These are phyloP conservation scores for Pangasius larnaudii DNA, from an alignment of 2,797 vertebrate species.

Conservation along the genomic window DNA sequence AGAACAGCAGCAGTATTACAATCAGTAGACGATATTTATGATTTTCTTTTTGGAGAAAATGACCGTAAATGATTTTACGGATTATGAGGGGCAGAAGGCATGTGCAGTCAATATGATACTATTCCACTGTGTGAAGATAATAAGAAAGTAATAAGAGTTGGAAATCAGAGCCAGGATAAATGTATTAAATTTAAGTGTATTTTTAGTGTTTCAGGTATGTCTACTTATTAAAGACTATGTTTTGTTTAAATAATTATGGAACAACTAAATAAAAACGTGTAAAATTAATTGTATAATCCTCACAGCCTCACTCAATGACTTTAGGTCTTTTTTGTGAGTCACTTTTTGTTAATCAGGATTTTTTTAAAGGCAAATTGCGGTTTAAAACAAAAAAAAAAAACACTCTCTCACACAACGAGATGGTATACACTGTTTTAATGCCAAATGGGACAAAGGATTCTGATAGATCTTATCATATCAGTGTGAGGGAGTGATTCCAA, in stretches of 20 bases:
- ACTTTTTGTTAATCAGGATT: neutral
- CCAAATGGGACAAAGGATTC: neutral
- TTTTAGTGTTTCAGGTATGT: neutral
- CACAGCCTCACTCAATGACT: neutral
- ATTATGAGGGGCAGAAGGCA: neutral
- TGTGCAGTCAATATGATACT: neutral
- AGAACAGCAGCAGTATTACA: neutral
- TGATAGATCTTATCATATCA: neutral
- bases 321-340: neutral
- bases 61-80: neutral
- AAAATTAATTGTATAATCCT: neutral
- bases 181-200: neutral
- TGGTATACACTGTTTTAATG: neutral
- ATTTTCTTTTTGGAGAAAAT: neutral
- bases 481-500: slow-evolving; percentile 7
- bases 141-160: neutral
- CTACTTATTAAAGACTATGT: neutral
- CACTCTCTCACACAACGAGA: neutral
- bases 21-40: neutral
- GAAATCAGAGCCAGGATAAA: neutral
- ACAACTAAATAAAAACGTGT: neutral
- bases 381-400: neutral
- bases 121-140: neutral
- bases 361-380: neutral
- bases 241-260: neutral